Evolutionary conservation across 2,797 vertebrate genomes (phyloP).

Genomic region (Peromyscus attwateri): DNA sequence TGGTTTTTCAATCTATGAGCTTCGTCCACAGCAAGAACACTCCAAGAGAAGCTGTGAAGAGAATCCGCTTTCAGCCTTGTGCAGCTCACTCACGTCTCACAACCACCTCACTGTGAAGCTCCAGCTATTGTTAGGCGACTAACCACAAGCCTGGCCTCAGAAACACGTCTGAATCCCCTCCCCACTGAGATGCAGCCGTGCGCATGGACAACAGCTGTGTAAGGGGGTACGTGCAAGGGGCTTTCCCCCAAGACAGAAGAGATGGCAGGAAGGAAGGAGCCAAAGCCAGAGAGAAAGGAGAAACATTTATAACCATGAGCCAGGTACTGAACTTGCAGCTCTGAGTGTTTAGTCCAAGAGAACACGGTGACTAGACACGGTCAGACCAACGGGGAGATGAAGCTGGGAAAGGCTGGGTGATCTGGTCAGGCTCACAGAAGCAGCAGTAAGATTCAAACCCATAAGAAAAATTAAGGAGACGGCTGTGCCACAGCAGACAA

Average conservation of each 20-base stretch:
- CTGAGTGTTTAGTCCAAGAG: not conserved
- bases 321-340: not conserved
- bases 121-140: not conserved
- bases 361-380: not conserved
- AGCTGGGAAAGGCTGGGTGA: not conserved
- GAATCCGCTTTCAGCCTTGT: slow-evolving; percentile 49
- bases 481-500: not conserved
- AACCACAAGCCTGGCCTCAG: not conserved
- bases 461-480: not conserved
- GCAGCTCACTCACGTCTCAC: not conserved
- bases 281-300: slow-evolving; percentile 1
- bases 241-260: not conserved
- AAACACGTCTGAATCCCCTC: not conserved
- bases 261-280: not conserved
- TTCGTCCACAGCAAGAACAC: slow-evolving; percentile 94
- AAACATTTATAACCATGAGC: not conserved
- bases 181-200: not conserved
- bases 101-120: not conserved
- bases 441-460: not conserved
- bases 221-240: not conserved
- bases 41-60: slow-evolving; percentile 87
- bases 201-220: not conserved
- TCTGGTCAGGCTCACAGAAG: not conserved
- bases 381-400: not conserved
- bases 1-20: slow-evolving; percentile 97